A percentile compares a stretch with the other conserved stretches of the same genome.
phyloP scores from a whole-genome alignment of 2,113 vertebrate species.

The Coregonus clupeaformis region DNA sequence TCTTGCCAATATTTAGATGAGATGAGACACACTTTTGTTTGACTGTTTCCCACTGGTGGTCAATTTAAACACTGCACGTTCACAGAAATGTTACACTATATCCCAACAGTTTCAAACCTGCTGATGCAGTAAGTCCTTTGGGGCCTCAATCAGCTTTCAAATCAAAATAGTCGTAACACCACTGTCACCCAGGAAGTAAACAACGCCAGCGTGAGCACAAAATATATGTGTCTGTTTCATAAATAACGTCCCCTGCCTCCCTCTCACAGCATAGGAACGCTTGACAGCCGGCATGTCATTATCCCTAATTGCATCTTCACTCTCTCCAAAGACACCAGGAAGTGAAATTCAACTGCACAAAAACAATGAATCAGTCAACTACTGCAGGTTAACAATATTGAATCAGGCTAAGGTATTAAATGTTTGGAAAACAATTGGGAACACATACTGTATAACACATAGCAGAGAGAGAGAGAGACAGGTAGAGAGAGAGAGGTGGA shows the following conservation, averaged over 20 bases:
- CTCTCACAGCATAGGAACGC: not conserved
- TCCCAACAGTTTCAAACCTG: not conserved
- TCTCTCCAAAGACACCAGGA: not conserved
- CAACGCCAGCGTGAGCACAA: not conserved
- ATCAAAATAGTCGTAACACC: constrained; percentile 5
- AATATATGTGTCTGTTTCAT: not conserved
- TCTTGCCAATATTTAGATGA: too few relatives aligned
- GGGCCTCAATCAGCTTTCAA: constrained; percentile 1
- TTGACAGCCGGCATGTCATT: not conserved
- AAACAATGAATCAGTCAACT: not conserved
- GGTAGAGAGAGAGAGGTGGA: not conserved
- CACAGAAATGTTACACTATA: not conserved
- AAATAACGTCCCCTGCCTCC: not conserved
- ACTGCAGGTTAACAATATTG: not conserved
- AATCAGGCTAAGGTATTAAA: not conserved
- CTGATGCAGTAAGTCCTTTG: not conserved
- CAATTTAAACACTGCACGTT: constrained; percentile 11
- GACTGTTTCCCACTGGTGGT: constrained; percentile 18
- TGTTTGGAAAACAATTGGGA: not conserved
- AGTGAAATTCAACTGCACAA: not conserved
- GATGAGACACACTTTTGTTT: not conserved
- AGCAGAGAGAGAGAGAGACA: not conserved
- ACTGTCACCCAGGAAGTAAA: not conserved
- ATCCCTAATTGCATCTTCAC: not conserved
- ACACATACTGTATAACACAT: not conserved